Percentiles rank a stretch among this genome's conserved stretches.
Conservation (phyloP, 1,140 invertebrate genomes). For the Brachionus koreanus region DNA sequence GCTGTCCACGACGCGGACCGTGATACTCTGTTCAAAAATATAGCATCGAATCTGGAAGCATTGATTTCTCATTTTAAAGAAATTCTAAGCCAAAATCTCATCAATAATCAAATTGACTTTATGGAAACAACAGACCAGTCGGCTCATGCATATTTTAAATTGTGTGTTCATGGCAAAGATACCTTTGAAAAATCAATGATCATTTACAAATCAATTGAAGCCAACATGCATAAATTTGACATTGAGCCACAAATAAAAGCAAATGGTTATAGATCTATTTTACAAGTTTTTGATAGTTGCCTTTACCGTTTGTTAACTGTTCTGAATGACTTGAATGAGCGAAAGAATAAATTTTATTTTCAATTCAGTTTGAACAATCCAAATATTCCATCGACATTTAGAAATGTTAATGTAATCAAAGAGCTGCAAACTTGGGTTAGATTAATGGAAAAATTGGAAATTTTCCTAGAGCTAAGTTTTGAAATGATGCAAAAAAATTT, state of each 20-base stretch:
- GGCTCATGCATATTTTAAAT: conserved; percentile 8
- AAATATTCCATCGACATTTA: conserved; percentile 12
- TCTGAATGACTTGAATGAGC: conserved; percentile 26
- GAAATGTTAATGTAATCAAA: background rate
- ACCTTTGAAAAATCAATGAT: background rate
- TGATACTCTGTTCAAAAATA: background rate
- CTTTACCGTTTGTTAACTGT: background rate
- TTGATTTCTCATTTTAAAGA: background rate
- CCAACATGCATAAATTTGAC: conserved; percentile 4
- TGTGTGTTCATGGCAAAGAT: background rate
- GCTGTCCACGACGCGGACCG: background rate
- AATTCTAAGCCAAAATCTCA: background rate
- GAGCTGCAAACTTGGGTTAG: conserved; percentile 29
- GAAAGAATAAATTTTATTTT: conserved; percentile 36
- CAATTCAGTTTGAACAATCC: conserved; percentile 28
- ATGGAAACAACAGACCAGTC: conserved; percentile 31
- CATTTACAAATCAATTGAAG: conserved; percentile 11
- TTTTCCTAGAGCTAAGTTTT: background rate
- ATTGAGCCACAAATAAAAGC: conserved; percentile 18
- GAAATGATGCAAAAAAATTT: background rate
- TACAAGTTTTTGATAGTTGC: conserved; percentile 31
- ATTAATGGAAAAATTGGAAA: conserved; percentile 33
- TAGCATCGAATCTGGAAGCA: background rate
- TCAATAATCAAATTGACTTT: background rate
- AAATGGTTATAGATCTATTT: conserved; percentile 19